Percentiles rank a stretch among this genome's conserved stretches.
These are phyloP conservation scores for Todiramphus chloris DNA, from an alignment of 2,113 vertebrate species.

Conservation along the genomic window DNA sequence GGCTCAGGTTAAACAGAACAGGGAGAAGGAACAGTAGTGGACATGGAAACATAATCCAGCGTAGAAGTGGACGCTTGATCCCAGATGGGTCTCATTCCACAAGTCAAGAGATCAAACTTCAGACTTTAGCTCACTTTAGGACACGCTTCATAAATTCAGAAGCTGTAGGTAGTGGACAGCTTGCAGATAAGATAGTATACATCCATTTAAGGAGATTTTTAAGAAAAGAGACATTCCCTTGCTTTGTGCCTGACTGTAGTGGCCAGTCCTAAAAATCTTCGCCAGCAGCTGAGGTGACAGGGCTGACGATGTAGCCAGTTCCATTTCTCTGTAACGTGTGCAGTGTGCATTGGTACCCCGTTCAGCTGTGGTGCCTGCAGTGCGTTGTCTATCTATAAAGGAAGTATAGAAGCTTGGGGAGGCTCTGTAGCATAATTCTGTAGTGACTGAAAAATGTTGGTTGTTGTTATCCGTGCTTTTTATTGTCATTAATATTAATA, in stretches of 20 bases:
- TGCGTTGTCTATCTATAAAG: background rate
- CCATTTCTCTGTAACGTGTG: background rate
- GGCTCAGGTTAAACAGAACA: constrained; percentile 56
- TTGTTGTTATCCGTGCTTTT: constrained; percentile 57
- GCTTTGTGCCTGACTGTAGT: background rate
- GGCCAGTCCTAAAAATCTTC: background rate
- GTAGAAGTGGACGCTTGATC: background rate
- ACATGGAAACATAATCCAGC: background rate
- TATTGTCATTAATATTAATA: constrained; percentile 76
- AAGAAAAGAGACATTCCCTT: background rate
- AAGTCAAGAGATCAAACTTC: constrained; percentile 9
- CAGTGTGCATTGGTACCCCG: background rate
- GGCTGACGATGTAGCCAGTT: background rate
- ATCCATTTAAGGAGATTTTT: background rate
- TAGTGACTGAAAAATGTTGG: constrained; percentile 53
- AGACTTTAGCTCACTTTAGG: background rate
- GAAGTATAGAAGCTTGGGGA: background rate
- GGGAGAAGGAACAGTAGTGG: background rate
- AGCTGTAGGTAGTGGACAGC: background rate
- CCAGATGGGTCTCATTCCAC: background rate
- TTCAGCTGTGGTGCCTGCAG: constrained; percentile 8
- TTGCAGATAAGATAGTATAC: background rate
- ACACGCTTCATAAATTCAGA: background rate
- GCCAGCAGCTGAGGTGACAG: constrained; percentile 1
- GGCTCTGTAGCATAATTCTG: constrained; percentile 4